These are phyloP conservation scores for Acronicta aceris DNA, from an alignment of 2,888 invertebrate species.

Conservation along the genomic window DNA sequence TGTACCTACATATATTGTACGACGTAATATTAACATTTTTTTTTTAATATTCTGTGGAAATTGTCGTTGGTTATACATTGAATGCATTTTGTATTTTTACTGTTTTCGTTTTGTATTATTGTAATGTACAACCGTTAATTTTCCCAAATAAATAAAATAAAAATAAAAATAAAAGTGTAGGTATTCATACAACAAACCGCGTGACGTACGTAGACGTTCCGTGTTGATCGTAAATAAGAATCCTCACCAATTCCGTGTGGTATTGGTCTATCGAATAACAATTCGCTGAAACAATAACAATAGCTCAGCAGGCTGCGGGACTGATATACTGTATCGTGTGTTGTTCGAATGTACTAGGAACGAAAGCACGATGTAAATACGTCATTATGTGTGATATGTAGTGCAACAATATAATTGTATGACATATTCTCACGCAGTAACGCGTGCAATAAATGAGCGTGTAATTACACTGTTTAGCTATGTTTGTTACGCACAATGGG, in stretches of 20 bases:
- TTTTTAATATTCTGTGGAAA: no score
- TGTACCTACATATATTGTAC: no score
- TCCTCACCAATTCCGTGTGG: conserved; percentile 31
- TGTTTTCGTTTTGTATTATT: no score
- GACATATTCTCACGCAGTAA: conserved; percentile 57
- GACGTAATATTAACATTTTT: no score
- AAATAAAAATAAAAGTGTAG: no score
- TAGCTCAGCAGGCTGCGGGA: conserved; percentile 24
- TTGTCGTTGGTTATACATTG: no score
- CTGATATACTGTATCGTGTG: background rate
- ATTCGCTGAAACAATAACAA: conserved; percentile 34
- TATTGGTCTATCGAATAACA: conserved; percentile 46
- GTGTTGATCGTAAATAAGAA: conserved; percentile 43
- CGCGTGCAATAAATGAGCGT: conserved; percentile 48
- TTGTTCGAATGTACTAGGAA: conserved; percentile 26
- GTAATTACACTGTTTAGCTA: conserved; percentile 49
- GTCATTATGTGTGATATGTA: conserved; percentile 46
- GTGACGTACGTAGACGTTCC: conserved; percentile 18
- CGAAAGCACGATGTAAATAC: conserved; percentile 49
- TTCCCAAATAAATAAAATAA: no score
- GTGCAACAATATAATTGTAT: conserved; percentile 52
- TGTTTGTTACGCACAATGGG: conserved; percentile 43
- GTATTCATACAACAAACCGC: conserved; percentile 27
- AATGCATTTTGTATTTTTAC: no score
- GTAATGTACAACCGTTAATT: no score